Evolutionary conservation across 2,797 vertebrate species (phyloP), one percentile per base, ranked within the genome.

Genomic region (Saxicola maurus): DNA sequence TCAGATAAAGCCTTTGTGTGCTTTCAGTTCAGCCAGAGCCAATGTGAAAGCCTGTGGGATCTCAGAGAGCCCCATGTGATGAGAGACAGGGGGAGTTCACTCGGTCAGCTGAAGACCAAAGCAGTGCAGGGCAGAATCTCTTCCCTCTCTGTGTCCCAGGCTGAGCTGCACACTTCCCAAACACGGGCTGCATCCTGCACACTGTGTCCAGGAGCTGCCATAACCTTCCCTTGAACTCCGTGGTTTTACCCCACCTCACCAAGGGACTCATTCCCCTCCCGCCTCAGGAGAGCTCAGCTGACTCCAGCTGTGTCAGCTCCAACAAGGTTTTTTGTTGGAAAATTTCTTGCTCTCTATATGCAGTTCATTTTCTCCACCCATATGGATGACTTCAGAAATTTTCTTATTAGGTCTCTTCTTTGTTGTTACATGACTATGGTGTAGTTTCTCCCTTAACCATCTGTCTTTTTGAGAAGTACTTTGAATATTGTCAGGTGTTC

Each of bases 311-410:
- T 0, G 0, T 53, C 62, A 86, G 37, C 35, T 92, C 46, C 60
- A 77, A 2, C 7, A 17, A 64, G 9, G 16, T 11, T 8, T 46
- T 52, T 82, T 64, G 31, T 48, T 64, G 71, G 49, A 82, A 88
- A 84, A 73, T 18, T 17, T 20, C 74, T 84, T 76, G 24, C 27
- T 91, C 42, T 38, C 33, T 46, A 0, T 79, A 80, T 66, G 49
- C 16, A 40, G 53, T 48, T 67, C n/a, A 51, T 90, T 91, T 94
- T 95, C 80, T 91, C 83, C 88, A 80, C 88, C 65, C 78, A 43
- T 76, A 64, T 25, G 51, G 60, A 73, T 31, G 38, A 86, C 38
- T 91, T 82, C 86, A 93, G 71, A 77, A 23, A n/a, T 93, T 83
- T 83, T 90, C 40, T 67, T 88, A 35, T 33, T 89, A 66, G 35